Evolutionary conservation across 2,888 invertebrate genomes (phyloP).

Genomic region (Hirtodrosophila duncani): DNA sequence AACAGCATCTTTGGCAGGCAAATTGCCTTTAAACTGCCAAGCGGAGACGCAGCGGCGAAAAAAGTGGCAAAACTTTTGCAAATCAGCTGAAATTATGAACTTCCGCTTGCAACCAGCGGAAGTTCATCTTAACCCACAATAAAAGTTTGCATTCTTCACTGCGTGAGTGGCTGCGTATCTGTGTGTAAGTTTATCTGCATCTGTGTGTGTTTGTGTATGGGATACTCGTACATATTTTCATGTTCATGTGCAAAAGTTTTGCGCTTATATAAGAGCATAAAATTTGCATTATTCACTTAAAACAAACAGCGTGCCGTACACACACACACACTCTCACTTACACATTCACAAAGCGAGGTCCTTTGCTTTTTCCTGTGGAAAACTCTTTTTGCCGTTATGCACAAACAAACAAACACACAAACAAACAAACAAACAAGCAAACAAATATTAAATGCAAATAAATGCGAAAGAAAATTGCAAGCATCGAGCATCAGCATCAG

Average conservation of each 20-base stretch:
- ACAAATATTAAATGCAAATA: slow-evolving; percentile 71
- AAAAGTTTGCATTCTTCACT: slow-evolving; percentile 63
- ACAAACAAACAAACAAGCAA: slow-evolving; percentile 47
- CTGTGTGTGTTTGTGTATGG: slow-evolving; percentile 9
- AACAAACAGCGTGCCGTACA: slow-evolving; percentile 54
- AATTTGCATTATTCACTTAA: slow-evolving; percentile 72
- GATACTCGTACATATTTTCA: slow-evolving; percentile 41
- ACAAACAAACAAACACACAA: slow-evolving; percentile 31
- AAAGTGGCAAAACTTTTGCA: slow-evolving; percentile 58
- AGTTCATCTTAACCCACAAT: slow-evolving; percentile 73
- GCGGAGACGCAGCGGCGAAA: slow-evolving; percentile 11
- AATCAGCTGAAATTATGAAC: slow-evolving; percentile 74
- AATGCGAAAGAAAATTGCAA: slow-evolving; percentile 61
- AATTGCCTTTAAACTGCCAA: slow-evolving; percentile 59
- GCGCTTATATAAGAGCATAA: slow-evolving; percentile 67
- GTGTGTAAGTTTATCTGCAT: background rate
- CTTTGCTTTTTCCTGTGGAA: slow-evolving; percentile 51
- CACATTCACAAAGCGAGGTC: slow-evolving; percentile 18
- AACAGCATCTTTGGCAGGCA: slow-evolving; percentile 45
- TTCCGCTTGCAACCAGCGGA: slow-evolving; percentile 66
- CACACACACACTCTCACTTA: slow-evolving; percentile 8
- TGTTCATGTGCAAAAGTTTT: slow-evolving; percentile 72
- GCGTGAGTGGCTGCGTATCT: slow-evolving; percentile 8
- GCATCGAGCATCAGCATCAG: slow-evolving; percentile 34
- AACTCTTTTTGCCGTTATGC: slow-evolving; percentile 50